Evolutionary conservation across 2,888 invertebrate genomes (phyloP).

Genomic region (Folsomia candida): DNA sequence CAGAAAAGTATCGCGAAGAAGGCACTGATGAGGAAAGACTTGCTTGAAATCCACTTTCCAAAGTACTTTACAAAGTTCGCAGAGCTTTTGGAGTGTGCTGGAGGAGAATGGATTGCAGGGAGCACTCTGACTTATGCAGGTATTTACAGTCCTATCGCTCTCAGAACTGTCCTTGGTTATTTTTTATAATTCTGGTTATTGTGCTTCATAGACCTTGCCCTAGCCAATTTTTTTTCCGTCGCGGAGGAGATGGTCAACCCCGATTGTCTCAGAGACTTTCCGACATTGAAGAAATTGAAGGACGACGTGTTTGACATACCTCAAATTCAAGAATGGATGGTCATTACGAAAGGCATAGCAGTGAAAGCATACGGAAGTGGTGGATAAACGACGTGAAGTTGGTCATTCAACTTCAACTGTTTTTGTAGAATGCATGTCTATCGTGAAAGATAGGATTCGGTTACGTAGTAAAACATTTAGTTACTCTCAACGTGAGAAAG

Average conservation of each 20-base stretch:
- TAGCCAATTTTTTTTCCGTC: conserved; percentile 61
- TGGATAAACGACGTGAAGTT: no score
- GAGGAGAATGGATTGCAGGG: conserved; percentile 57
- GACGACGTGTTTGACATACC: conserved; percentile 60
- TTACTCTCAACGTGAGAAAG: no score
- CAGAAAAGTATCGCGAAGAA: conserved; percentile 29
- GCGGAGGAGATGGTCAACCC: conserved; percentile 60
- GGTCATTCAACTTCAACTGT: no score
- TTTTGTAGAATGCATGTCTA: no score
- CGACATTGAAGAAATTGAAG: conserved; percentile 59
- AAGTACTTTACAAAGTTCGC: conserved; percentile 29
- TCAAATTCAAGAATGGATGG: conserved; percentile 56
- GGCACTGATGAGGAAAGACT: conserved; percentile 26
- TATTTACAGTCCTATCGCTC: no score
- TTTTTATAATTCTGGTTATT: conserved; percentile 6
- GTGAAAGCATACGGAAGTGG: conserved; percentile 9
- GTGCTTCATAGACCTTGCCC: no score
- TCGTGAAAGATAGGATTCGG: no score
- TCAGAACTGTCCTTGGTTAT: background rate
- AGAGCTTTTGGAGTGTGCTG: conserved; percentile 20
- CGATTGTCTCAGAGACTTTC: conserved; percentile 58
- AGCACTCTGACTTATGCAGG: conserved; percentile 63
- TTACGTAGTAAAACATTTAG: no score
- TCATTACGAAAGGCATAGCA: background rate
- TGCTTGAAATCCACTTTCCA: conserved; percentile 25